phyloP scores from a whole-genome alignment of 2,888 invertebrate species.

The Agriopis marginaria region DNA sequence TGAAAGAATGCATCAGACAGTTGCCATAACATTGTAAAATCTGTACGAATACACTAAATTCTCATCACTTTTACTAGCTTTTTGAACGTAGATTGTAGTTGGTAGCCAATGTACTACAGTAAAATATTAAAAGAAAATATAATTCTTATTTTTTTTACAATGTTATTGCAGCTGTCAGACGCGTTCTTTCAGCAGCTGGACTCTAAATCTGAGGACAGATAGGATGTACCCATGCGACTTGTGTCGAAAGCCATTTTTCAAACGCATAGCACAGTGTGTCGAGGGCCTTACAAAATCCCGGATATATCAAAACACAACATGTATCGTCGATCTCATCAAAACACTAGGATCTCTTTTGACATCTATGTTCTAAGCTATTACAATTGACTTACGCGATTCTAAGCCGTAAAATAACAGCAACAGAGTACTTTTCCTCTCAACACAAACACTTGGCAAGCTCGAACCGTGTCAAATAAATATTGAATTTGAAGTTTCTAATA shows the following conservation, averaged over 20 bases:
- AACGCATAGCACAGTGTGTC: background rate
- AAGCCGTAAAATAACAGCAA: conserved; percentile 53
- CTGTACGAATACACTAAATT: too few relatives aligned
- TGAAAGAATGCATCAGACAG: too few relatives aligned
- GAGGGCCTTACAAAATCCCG: conserved; percentile 57
- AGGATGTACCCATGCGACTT: too few relatives aligned
- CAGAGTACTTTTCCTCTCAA: conserved; percentile 54
- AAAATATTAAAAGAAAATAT: too few relatives aligned
- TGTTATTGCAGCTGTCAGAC: too few relatives aligned
- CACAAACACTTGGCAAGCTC: conserved; percentile 61
- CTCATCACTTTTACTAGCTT: too few relatives aligned
- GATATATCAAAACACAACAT: conserved; percentile 69
- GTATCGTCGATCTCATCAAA: conserved; percentile 72
- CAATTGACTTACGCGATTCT: conserved; percentile 51
- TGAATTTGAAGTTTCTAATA: conserved; percentile 68
- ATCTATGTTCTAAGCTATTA: conserved; percentile 53
- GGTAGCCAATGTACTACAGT: too few relatives aligned
- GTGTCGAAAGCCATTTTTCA: background rate
- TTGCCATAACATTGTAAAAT: too few relatives aligned
- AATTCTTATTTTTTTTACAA: too few relatives aligned
- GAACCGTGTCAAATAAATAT: conserved; percentile 61
- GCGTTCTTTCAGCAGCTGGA: too few relatives aligned
- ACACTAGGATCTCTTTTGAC: conserved; percentile 70
- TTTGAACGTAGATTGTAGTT: too few relatives aligned
- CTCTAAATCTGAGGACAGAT: too few relatives aligned